Evolutionary conservation across 92 coral and sea anemone genomes (phyloP), one percentile per base, ranked within the genome.

Genomic region (Palythoa grandiflora): DNA sequence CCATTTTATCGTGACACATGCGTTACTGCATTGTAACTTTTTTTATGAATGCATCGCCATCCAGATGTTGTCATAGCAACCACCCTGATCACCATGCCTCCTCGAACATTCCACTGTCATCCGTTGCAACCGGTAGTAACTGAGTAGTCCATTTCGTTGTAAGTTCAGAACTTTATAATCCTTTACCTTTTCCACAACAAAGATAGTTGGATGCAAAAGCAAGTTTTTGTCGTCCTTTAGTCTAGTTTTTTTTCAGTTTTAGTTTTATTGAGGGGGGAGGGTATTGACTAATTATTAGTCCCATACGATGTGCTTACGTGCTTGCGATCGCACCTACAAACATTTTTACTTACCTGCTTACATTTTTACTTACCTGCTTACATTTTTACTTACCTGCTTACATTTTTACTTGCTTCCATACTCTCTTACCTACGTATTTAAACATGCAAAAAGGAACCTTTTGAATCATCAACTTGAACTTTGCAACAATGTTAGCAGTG

Each of bases 81-180:
- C 86, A 68, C 47, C 86, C 86, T 81, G 59, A 38, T 10, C 86
- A 81, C 86, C 86, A 66, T 81, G 86, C 63, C 75, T 65, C 61
- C 44, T 65, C 86, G 75, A 65, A 40, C 59, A 44, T 79, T 79
- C 40, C 75, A 66, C 59, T 39, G 19, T 71, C 44, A 66, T 60
- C 13, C 60, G 5, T 5, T 68, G 75, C 55, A 66, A 68, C 60
- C 39, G 28, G 44, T 44, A 50, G 7, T 50, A 50, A 76, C 6
- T 12, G 1, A 20, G 4, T 36, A 38, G 75, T 3, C 28, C 28
- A 14, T n/a, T 63, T 19, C 5, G 19, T 63, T 8, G 15, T 11
- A 55, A 55, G 3, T 63, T 63, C 8, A 17, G 70, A 44, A 44
- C 50, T 8, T 63, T 16, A 5, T 61, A 6, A 6, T 61, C 20